Base-by-base conservation (phyloP, 2,113 vertebrate species). In the Typhlomys cinereus region DNA sequence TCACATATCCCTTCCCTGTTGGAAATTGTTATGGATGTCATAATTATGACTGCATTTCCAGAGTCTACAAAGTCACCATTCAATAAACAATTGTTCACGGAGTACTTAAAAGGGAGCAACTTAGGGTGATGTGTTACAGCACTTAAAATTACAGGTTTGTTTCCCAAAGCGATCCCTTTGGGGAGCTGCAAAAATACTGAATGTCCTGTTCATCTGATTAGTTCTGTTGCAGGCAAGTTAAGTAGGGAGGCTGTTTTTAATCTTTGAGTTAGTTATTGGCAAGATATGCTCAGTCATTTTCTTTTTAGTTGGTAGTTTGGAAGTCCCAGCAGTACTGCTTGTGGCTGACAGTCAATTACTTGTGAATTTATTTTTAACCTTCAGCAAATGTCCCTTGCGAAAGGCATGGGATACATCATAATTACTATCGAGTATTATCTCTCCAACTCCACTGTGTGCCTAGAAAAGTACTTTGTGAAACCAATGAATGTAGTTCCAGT, bases 281-380 rank as follows among this genome's bases (percentile, higher is more conserved):
- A 96, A 87, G 90, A 73, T 84, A 44, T 91, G 48, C 75, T 80
- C 54, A 83, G 82, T 90, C 66, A 81, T 92, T 97, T 88, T 92
- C 50, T 94, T 94, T 74, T 70, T 48, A 80, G 79, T 90, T 92
- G 71, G 61, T 95, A 92, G 86, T 93, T 90, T 90, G 44, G 25
- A 85, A 93, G 86, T 94, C 88, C 79, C 90, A 86, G 83, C 17
- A 90, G 90, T 48, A 44, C 25, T 90, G 82, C 70, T 95, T 79
- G 90, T 94, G 88, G 88, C 78, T 69, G 75, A 79, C 86, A 95
- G 90, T 95, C 96, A 94, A 87, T 96, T 97, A 91, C 85, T 89
- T 89, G 61, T 94, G 91, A 96, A 96, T 95, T 96, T 96, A 96
- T 94, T 96, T 96, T 95, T 95, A 95, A 95, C 95, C 90, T 93